Percentiles rank a stretch among this genome's conserved stretches.
phyloP scores from a whole-genome alignment of 2,888 invertebrate genomes.

The Xanthia togata region DNA sequence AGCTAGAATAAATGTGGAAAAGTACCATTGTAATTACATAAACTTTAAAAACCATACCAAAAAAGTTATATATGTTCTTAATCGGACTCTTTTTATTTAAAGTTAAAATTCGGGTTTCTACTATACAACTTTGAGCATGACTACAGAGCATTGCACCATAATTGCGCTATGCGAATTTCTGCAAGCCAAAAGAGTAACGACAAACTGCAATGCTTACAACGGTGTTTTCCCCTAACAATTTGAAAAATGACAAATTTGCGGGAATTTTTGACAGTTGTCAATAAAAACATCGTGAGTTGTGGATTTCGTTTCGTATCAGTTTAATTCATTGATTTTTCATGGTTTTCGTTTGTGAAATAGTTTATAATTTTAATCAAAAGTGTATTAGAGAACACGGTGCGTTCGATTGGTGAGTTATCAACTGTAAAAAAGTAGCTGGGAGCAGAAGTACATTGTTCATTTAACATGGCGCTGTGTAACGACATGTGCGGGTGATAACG shows the following conservation, averaged over 20 bases:
- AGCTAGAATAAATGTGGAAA: background rate
- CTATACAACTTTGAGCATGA: conserved; percentile 40
- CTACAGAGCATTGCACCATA: background rate
- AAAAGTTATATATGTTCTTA: background rate
- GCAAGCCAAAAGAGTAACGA: conserved; percentile 49
- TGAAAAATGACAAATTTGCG: conserved; percentile 84
- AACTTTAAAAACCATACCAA: background rate
- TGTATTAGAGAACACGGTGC: conserved; percentile 68
- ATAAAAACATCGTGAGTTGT: conserved; percentile 85
- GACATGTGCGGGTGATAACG: conserved; percentile 88
- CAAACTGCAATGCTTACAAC: conserved; percentile 43
- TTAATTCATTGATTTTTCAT: conserved; percentile 68
- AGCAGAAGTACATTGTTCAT: conserved; percentile 77
- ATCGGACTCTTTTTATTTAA: background rate
- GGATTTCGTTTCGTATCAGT: conserved; percentile 74
- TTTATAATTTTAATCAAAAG: conserved; percentile 57
- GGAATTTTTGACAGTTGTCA: conserved; percentile 89
- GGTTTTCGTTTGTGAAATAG: conserved; percentile 59
- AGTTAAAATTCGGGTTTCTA: background rate
- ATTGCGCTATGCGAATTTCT: conserved; percentile 23
- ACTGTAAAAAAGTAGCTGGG: conserved; percentile 70
- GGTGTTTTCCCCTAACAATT: conserved; percentile 25
- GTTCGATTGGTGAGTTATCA: conserved; percentile 81
- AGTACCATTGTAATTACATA: background rate
- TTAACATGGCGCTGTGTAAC: conserved; percentile 87